Evolutionary conservation across 92 coral and sea anemone species (phyloP).

Genomic region (Meandrina meandrites): DNA sequence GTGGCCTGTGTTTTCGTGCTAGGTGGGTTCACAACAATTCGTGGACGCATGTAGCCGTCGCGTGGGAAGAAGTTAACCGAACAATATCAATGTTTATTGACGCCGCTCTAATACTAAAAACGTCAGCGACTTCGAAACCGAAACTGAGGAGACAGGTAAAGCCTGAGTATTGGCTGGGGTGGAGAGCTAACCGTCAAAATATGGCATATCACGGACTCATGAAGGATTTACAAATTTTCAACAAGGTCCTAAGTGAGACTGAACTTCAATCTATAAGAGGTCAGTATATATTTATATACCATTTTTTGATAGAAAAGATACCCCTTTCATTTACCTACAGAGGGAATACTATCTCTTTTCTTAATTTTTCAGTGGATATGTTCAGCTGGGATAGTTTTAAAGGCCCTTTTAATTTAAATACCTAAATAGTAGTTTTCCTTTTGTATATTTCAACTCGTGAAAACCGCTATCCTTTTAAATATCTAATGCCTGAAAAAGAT

Average conservation of each 20-base stretch:
- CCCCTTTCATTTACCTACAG: no score
- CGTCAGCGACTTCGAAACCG: neutral
- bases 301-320: no score
- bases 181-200: neutral
- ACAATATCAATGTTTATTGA: neutral
- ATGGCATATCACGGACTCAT: neutral
- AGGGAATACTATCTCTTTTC: no score
- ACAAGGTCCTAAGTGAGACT: neutral
- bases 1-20: neutral
- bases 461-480: no score
- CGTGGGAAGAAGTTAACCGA: neutral
- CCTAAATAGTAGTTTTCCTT: no score
- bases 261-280: neutral
- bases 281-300: no score
- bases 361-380: no score
- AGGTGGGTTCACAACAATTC: neutral
- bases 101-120: neutral
- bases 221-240: slow-evolving; percentile 1
- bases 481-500: no score
- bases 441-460: no score
- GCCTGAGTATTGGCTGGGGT: neutral
- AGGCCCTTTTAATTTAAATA: no score
- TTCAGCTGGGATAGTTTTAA: no score
- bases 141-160: no score
- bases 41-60: neutral